Conservation (phyloP, 1,140 invertebrate species). For the Scylla paramamosain region DNA sequence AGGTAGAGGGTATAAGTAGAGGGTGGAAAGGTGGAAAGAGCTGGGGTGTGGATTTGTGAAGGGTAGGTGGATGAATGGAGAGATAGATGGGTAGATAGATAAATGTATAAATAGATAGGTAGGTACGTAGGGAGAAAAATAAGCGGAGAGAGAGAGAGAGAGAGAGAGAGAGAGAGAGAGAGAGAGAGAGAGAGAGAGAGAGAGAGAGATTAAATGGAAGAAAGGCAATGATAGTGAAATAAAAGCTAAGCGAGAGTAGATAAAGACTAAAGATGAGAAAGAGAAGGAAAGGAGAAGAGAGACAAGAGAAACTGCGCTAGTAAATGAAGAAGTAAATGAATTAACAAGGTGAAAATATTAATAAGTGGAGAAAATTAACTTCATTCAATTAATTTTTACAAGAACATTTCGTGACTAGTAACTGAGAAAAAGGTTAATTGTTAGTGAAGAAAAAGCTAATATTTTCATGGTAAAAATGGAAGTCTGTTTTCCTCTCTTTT, state of each 20-base stretch:
- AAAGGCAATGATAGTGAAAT: background rate
- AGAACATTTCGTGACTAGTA: too few relatives aligned
- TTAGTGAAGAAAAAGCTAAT: too few relatives aligned
- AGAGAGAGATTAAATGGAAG: background rate
- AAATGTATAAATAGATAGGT: background rate
- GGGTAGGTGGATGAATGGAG: too few relatives aligned
- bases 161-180: slow-evolving; percentile 19
- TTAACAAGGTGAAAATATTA: background rate
- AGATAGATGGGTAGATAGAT: background rate
- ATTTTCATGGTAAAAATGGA: too few relatives aligned
- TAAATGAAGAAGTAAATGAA: too few relatives aligned
- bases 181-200: slow-evolving; percentile 22
- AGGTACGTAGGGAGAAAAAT: background rate
- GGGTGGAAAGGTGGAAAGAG: background rate
- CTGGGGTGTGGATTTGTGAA: background rate
- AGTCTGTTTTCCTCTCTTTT: too few relatives aligned
- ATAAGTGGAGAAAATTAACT: background rate
- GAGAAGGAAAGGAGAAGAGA: background rate
- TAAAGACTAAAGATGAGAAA: background rate
- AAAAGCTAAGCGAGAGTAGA: background rate
- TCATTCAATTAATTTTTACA: too few relatives aligned
- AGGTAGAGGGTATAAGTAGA: background rate
- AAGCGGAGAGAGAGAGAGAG: background rate
- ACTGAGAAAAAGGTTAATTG: too few relatives aligned
- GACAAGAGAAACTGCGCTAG: background rate